A percentile compares a stretch with the other conserved stretches of the same genome.
Conservation (phyloP, 2,888 invertebrate species). For the Portevinia maculata region DNA sequence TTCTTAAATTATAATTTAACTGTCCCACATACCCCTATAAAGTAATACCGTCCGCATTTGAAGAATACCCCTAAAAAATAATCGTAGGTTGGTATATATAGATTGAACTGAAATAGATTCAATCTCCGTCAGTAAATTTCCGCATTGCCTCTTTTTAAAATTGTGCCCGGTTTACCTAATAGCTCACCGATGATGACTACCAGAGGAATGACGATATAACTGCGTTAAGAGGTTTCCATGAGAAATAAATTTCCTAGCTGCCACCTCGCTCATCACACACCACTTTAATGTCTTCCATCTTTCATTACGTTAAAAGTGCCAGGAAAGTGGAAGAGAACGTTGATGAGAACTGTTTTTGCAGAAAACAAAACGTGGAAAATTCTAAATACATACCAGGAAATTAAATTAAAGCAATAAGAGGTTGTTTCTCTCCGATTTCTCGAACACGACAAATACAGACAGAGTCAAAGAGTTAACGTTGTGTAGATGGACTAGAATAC, state of each 20-base stretch:
- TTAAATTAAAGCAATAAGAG: constrained; percentile 33
- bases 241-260: constrained; percentile 47
- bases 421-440: not conserved
- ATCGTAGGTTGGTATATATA: constrained; percentile 23
- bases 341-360: constrained; percentile 7
- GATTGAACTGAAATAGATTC: constrained; percentile 11
- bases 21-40: not conserved
- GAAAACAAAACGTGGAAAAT: constrained; percentile 20
- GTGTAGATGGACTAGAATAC: no score
- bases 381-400: constrained; percentile 50
- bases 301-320: not conserved
- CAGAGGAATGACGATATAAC: constrained; percentile 38
- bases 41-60: not conserved
- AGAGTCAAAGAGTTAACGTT: not conserved
- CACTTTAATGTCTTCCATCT: not conserved
- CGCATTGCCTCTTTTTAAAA: not conserved
- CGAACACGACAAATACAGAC: not conserved
- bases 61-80: not conserved
- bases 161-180: constrained; percentile 1
- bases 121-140: not conserved
- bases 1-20: constrained; percentile 1
- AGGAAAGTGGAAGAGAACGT: not conserved
- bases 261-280: no score
- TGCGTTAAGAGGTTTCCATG: constrained; percentile 37
- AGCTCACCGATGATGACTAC: constrained; percentile 17